phyloP scores from a whole-genome alignment of 2,113 vertebrate genomes.

The Ifrita kowaldi region DNA sequence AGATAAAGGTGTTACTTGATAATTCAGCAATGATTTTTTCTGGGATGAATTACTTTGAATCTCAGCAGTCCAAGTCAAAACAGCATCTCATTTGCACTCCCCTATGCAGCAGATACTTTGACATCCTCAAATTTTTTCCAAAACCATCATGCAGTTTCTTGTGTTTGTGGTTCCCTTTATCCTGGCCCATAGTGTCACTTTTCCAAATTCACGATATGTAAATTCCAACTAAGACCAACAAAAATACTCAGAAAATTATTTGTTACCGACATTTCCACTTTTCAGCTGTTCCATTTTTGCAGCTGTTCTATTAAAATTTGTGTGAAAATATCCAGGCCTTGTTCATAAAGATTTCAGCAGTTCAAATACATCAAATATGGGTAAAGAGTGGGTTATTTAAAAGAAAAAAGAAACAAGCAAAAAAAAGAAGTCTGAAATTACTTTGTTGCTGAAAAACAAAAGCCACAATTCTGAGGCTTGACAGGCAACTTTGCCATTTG shows the following conservation, averaged over 20 bases:
- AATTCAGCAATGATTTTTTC: not conserved
- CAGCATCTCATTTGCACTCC: not conserved
- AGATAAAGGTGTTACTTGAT: not conserved
- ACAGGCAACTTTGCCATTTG: not conserved
- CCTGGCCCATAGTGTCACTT: not conserved
- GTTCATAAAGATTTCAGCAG: not conserved
- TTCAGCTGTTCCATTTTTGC: not conserved
- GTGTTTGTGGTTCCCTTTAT: not conserved
- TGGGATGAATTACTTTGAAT: not conserved
- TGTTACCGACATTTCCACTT: not conserved
- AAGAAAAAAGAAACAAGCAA: not conserved
- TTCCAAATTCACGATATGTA: not conserved
- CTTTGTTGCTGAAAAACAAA: not conserved
- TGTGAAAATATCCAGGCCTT: not conserved
- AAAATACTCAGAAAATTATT: not conserved
- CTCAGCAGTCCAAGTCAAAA: not conserved
- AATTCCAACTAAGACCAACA: not conserved
- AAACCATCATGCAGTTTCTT: not conserved
- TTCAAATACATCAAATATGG: not conserved
- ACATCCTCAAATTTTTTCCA: not conserved
- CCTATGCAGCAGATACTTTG: not conserved
- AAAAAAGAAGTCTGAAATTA: not conserved
- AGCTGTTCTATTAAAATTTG: not conserved
- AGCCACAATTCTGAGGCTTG: not conserved
- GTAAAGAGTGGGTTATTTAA: not conserved